Conservation (phyloP, 2,888 invertebrate species). For the Geophilus truncorum region DNA sequence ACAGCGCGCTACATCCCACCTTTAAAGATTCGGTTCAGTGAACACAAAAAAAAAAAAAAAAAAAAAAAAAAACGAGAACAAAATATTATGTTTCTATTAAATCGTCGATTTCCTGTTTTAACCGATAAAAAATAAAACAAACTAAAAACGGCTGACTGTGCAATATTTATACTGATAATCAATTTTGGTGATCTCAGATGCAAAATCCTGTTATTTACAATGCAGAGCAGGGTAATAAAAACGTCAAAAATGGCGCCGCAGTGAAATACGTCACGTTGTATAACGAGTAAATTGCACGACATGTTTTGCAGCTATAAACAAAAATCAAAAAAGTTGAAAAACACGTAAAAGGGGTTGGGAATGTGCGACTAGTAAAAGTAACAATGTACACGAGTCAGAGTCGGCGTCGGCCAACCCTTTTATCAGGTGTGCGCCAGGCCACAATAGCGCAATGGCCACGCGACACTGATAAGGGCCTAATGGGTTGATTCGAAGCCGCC, state of each 20-base stretch:
- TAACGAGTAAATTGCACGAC: background rate
- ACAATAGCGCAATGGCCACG: background rate
- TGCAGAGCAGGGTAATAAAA: background rate
- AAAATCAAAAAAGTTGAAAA: background rate
- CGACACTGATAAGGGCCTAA: background rate
- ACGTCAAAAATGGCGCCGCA: background rate
- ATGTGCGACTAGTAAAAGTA: too few species aligned
- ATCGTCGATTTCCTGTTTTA: too few species aligned
- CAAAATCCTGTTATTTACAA: background rate
- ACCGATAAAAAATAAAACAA: too few species aligned
- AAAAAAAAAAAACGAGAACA: background rate
- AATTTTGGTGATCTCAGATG: too few species aligned
- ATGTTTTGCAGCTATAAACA: background rate
- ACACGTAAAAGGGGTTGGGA: too few species aligned
- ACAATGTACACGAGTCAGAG: background rate
- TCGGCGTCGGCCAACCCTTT: too few species aligned
- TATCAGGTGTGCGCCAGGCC: background rate
- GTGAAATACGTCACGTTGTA: background rate
- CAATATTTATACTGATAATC: too few species aligned
- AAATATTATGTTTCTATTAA: too few species aligned
- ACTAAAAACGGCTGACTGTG: too few species aligned
- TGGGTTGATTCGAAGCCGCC: background rate
- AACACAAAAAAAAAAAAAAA: background rate
- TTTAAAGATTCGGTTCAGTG: too few species aligned
- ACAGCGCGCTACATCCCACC: too few species aligned